Conservation (phyloP, 2,797 vertebrate genomes). For the Molossus molossus region DNA sequence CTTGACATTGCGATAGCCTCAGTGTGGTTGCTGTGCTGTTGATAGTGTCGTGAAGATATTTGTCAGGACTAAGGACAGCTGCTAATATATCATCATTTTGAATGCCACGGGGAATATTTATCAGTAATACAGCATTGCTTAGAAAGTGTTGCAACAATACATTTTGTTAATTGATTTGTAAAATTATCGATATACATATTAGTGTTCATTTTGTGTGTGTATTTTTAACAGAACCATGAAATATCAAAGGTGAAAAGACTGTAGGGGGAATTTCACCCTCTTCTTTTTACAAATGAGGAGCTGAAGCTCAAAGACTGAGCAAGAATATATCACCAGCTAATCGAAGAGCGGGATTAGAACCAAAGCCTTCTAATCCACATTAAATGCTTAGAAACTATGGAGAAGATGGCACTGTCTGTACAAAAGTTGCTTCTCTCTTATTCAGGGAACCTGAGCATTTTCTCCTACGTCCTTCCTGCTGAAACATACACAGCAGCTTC, state of each 20-base stretch:
- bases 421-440: background rate
- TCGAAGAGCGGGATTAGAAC: background rate
- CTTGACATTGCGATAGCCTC: background rate
- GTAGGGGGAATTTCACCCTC: background rate
- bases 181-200: background rate
- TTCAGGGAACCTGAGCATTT: background rate
- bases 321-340: background rate
- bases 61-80: slow-evolving; percentile 56
- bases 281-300: slow-evolving; percentile 52
- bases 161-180: slow-evolving; percentile 31
- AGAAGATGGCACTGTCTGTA: background rate
- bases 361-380: background rate
- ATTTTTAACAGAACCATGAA: slow-evolving; percentile 5
- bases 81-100: slow-evolving; percentile 43
- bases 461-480: background rate
- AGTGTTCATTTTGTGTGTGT: background rate
- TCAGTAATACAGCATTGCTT: slow-evolving; percentile 26
- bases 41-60: slow-evolving; percentile 48
- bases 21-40: background rate
- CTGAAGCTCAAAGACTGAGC: background rate
- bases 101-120: slow-evolving; percentile 2
- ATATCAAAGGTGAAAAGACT: background rate
- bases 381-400: background rate
- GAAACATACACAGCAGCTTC: background rate
- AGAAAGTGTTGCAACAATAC: background rate